Evolutionary conservation across 2,113 vertebrate genomes (phyloP).

Genomic region (Corvus cornix): DNA sequence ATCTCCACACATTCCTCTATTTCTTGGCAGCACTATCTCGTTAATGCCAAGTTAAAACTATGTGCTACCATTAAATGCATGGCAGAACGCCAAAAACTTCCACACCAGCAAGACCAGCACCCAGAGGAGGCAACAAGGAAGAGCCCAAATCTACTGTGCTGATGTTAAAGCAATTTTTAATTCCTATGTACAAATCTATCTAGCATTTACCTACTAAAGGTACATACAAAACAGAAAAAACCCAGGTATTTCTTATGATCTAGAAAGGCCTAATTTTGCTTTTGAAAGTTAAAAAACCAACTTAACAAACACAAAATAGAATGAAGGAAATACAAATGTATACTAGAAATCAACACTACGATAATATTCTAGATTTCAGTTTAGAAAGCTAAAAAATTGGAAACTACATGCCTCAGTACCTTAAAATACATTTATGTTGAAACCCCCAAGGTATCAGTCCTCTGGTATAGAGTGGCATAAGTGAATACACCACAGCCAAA

Average conservation of each 20-base stretch:
- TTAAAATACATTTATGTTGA: not conserved
- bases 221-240: not conserved
- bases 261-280: not conserved
- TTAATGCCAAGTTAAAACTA: not conserved
- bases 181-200: not conserved
- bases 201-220: not conserved
- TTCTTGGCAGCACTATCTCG: slow-evolving; percentile 18
- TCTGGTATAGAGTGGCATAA: not conserved
- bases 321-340: not conserved
- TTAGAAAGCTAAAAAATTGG: not conserved
- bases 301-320: not conserved
- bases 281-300: not conserved
- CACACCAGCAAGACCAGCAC: not conserved
- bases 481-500: not conserved
- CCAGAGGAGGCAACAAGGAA: not conserved
- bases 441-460: not conserved
- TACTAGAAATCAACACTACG: not conserved
- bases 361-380: not conserved
- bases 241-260: not conserved
- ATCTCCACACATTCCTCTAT: not conserved
- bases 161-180: not conserved
- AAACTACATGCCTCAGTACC: not conserved
- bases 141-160: not conserved
- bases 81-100: not conserved
- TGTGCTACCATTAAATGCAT: not conserved